phyloP scores from a whole-genome alignment of 2,888 invertebrate species.

The Volucella zonaria region DNA sequence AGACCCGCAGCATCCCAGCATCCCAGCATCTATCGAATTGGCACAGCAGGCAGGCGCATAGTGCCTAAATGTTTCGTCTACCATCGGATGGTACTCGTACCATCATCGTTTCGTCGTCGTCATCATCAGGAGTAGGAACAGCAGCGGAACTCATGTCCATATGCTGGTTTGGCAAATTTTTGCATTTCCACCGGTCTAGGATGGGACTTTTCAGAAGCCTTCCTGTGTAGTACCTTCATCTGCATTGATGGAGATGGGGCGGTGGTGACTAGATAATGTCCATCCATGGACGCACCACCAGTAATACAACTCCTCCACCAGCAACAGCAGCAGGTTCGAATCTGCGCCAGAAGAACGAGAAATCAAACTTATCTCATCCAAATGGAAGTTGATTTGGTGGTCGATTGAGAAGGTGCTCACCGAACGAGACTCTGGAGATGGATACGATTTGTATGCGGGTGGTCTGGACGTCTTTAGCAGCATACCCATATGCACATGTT shows the following conservation, averaged over 20 bases:
- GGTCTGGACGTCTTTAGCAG: conserved; percentile 60
- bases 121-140: conserved; percentile 20
- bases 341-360: conserved; percentile 54
- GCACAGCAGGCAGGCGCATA: conserved; percentile 62
- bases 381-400: conserved; percentile 70
- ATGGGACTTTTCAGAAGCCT: conserved; percentile 50
- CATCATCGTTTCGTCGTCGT: conserved; percentile 5
- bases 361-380: conserved; percentile 71
- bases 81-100: conserved; percentile 25
- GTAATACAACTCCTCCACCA: neutral
- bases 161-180: conserved; percentile 57
- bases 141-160: conserved; percentile 60
- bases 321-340: conserved; percentile 58
- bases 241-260: conserved; percentile 9
- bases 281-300: conserved; percentile 33
- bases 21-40: conserved; percentile 49
- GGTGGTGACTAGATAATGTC: conserved; percentile 51
- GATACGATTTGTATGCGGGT: conserved; percentile 64
- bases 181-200: conserved; percentile 51
- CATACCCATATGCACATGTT: conserved; percentile 54
- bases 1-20: conserved; percentile 43
- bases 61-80: conserved; percentile 28
- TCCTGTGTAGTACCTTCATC: conserved; percentile 34
- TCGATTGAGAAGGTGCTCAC: conserved; percentile 62
- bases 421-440: conserved; percentile 32